These are phyloP conservation scores for Bilobella aurantiaca DNA, from an alignment of 1,140 invertebrate genomes.

Conservation along the genomic window DNA sequence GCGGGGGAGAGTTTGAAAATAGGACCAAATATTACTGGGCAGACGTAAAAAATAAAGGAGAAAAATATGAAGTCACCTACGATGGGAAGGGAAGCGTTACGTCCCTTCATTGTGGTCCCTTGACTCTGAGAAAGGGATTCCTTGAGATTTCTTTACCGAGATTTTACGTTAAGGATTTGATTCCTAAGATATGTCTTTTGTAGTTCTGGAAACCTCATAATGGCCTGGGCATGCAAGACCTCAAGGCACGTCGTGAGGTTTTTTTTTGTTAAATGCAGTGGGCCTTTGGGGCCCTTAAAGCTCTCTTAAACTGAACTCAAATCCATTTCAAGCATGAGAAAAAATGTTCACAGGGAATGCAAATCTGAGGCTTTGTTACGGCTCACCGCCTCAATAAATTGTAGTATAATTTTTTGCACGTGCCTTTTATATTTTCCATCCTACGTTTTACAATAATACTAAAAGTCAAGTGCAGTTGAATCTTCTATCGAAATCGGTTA, in stretches of 20 bases:
- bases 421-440: neutral
- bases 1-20: too few species aligned
- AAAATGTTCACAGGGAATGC: neutral
- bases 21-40: too few species aligned
- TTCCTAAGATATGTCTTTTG: too few species aligned
- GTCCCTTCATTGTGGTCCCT: neutral
- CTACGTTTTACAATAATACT: neutral
- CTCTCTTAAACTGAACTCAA: neutral
- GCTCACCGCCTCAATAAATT: neutral
- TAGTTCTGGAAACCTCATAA: constrained; percentile 14
- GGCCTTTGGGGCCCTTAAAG: constrained; percentile 27
- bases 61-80: too few species aligned
- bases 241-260: constrained; percentile 29
- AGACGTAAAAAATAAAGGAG: too few species aligned
- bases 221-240: constrained; percentile 24
- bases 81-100: too few species aligned
- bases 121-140: neutral
- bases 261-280: too few species aligned
- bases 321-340: neutral
- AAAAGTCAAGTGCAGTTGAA: too few species aligned
- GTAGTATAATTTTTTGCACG: neutral
- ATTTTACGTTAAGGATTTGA: too few species aligned
- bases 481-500: too few species aligned
- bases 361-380: neutral
- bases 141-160: too few species aligned